Conservation (phyloP, 2,888 invertebrate genomes). For the Apantesis nais region DNA sequence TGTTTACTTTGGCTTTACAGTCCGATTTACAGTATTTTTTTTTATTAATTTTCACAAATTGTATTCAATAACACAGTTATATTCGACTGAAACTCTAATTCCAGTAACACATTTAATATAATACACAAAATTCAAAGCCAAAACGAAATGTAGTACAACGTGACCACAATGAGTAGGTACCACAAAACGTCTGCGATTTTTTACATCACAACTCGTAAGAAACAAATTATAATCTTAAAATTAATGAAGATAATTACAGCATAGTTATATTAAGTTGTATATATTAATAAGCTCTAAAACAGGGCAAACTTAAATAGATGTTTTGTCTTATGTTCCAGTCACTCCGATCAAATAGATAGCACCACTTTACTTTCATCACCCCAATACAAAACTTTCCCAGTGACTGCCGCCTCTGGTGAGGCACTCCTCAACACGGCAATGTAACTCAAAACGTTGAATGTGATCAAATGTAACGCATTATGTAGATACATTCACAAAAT, state of each 20-base stretch:
- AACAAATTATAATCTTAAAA: conserved; percentile 76
- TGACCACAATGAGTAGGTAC: conserved; percentile 43
- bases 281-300: conserved; percentile 85
- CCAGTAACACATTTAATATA: conserved; percentile 71
- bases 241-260: conserved; percentile 82
- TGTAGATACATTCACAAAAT: conserved; percentile 38
- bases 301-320: conserved; percentile 80
- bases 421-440: conserved; percentile 36
- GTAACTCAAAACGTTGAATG: conserved; percentile 39
- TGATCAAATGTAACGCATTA: conserved; percentile 43
- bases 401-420: conserved; percentile 57
- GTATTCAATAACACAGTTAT: conserved; percentile 80
- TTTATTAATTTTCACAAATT: conserved; percentile 74
- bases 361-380: conserved; percentile 72
- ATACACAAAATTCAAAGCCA: conserved; percentile 75
- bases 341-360: conserved; percentile 77
- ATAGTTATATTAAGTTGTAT: conserved; percentile 77
- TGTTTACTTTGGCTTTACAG: conserved; percentile 85
- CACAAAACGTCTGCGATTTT: conserved; percentile 50
- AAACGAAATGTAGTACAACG: conserved; percentile 54
- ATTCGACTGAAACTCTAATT: conserved; percentile 74
- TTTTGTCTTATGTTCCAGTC: conserved; percentile 75
- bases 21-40: conserved; percentile 85
- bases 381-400: conserved; percentile 62
- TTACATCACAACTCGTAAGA: conserved; percentile 54